Base-by-base conservation (phyloP, 2,888 invertebrate species). In the Pedicia rivosa region DNA sequence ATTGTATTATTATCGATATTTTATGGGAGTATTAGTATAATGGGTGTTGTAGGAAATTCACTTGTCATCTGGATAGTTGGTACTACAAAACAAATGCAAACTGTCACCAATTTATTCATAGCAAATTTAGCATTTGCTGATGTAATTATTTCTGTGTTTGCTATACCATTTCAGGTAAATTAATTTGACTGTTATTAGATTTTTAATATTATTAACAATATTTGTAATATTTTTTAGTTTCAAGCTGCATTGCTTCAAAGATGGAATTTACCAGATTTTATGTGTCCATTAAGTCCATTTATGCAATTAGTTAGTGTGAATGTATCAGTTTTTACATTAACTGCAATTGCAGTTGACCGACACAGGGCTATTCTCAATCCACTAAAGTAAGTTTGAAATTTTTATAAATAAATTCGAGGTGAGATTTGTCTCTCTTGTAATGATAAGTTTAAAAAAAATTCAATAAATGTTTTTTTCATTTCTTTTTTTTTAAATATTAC, bases 241-340 rank as follows among this genome's bases (percentile, higher is more conserved):
- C 86, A 87, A 68, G 86, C 87, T 3, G 88, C 88, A 2, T 61
- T 87, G 31, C 66, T 87, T 8, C 88, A 90, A 59, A 66, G 80
- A 45, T 90, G 90, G 88, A 72, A 80, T 48, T 66, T 88, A 32
- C 87, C 88, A 0, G 65, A 74, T 51, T 81, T 87, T 55, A 80
- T 90, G 78, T 90, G 90, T 55, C 74, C 81, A 0, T 78, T 88
- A 55, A 86, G 87, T 46, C 87, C 88, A 1, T 90, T 86, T 59
- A 78, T 87, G 8, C 86, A 86, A 62, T 76, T 80, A 1, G 63
- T 90, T 12, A 80, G 81, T 45, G 84, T 90, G 2, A 86, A 82
- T 52, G 86, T 88, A n/a, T 83, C 83, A 47, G 81, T 90, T 22
- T 82, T 87, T 53, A 88, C 88, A 0, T 62, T 90, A 14, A 84